Evolutionary conservation across 2,113 vertebrate species (phyloP), one percentile per base, ranked within the genome.

Genomic region (Ictalurus furcatus): DNA sequence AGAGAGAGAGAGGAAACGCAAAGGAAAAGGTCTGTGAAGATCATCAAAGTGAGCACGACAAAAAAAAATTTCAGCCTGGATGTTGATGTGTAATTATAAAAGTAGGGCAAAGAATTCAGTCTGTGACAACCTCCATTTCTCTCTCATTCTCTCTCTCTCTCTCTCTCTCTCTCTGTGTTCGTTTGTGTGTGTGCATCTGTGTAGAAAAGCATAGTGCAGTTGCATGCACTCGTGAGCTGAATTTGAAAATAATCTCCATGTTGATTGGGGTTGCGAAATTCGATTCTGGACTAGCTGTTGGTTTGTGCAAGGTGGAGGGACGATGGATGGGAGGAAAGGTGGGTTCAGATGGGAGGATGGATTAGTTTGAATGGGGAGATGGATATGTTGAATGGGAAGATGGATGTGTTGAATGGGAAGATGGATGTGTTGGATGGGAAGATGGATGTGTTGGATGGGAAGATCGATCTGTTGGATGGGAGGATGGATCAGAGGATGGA

Each of bases 101-200:
- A 92, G 87, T 91, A 88, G 88, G 88, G 19, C 88, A 90, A 74
- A 87, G 73, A 88, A 88, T 89, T 73, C 23, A 85, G 58, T 91
- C 88, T 90, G 54, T 87, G 88, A 86, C 87, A 88, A 56, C 7
- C 52, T 54, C 69, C 34, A 2, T 52, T 23, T 56, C 30, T 63
- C 17, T 28, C 14, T 74, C 28, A 44, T 69, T 85, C n/a, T 56
- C n/a, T 54, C 52, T 61, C 28, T 88, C 56, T 4, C 28, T 74
- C 37, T 40, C 25, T 63, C 56, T 25, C 65, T 83, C 30, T 88
- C 44, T 30, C 19, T 81, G 16, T 52, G 58, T 19, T 1, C 13
- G 8, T 67, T 0, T 67, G 17, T 61, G 34, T 63, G 76, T 7
- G 6, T 16, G 25, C 48, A 12, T 73, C 12, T 83, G 87, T 83